phyloP scores from a whole-genome alignment of 2,797 vertebrate genomes.

The Pipistrellus nathusii region DNA sequence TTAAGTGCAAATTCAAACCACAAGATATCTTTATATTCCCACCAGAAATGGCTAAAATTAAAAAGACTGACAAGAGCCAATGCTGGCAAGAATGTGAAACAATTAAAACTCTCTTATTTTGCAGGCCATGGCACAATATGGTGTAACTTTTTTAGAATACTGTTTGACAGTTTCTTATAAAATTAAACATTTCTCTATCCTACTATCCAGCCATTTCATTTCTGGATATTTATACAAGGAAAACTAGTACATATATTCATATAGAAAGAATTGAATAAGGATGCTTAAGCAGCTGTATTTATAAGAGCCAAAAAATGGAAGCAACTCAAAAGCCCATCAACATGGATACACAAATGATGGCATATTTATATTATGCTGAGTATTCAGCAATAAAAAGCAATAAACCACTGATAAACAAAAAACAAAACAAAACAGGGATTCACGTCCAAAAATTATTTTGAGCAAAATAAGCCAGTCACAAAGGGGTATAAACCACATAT shows the following conservation, averaged over 20 bases:
- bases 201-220: not conserved
- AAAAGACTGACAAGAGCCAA: not conserved
- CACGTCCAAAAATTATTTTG: not conserved
- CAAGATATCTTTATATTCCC: not conserved
- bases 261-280: not conserved
- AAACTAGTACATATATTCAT: not conserved
- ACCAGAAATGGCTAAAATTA: not conserved
- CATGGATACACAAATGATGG: not conserved
- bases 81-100: not conserved
- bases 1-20: not conserved
- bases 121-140: not conserved
- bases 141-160: not conserved
- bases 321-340: not conserved
- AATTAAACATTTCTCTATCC: not conserved
- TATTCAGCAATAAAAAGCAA: not conserved
- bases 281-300: not conserved
- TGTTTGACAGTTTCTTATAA: not conserved
- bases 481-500: not conserved
- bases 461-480: not conserved
- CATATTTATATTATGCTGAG: not conserved
- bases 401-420: not conserved
- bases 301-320: not conserved
- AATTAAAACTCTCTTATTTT: not conserved
- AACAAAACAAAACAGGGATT: not conserved
- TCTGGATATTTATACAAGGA: not conserved